Conservation (phyloP, 53 echinoderm and acorn worm species). For the Echinarachnius parma region DNA sequence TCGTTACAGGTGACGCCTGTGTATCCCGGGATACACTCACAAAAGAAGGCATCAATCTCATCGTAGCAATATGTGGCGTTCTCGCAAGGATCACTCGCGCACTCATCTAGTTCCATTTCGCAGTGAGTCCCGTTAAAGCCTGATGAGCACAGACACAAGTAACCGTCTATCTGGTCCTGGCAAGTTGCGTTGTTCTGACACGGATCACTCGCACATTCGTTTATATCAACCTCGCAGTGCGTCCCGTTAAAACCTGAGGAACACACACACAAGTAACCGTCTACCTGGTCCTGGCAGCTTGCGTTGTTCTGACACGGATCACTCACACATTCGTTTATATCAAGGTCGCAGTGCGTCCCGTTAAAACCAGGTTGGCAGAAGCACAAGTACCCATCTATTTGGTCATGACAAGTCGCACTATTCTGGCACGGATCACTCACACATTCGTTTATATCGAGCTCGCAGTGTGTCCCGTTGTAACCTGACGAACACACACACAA, state of each 20-base stretch:
- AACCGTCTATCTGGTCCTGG: slow-evolving; percentile 50
- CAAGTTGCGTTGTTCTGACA: slow-evolving; percentile 66
- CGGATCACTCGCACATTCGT: slow-evolving; percentile 65
- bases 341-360: slow-evolving; percentile 42
- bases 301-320: slow-evolving; percentile 67
- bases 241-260: slow-evolving; percentile 53
- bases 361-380: slow-evolving; percentile 18
- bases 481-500: slow-evolving; percentile 9
- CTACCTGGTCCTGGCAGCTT: slow-evolving; percentile 52
- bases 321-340: slow-evolving; percentile 57
- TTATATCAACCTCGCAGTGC: slow-evolving; percentile 56
- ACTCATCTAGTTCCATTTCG: slow-evolving; percentile 63
- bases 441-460: slow-evolving; percentile 68
- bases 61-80: slow-evolving; percentile 37
- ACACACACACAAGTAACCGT: slow-evolving; percentile 60
- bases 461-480: slow-evolving; percentile 39
- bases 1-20: slow-evolving; percentile 31
- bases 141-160: slow-evolving; percentile 50
- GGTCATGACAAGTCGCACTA: slow-evolving; percentile 1
- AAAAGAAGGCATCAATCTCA: slow-evolving; percentile 4
- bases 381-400: slow-evolving; percentile 46
- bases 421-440: slow-evolving; percentile 61
- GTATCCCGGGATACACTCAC: slow-evolving; percentile 38
- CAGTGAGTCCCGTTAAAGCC: slow-evolving; percentile 58
- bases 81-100: slow-evolving; percentile 47